Evolutionary conservation across 2,888 invertebrate genomes (phyloP).

Genomic region (Ennomos fuscantarius): DNA sequence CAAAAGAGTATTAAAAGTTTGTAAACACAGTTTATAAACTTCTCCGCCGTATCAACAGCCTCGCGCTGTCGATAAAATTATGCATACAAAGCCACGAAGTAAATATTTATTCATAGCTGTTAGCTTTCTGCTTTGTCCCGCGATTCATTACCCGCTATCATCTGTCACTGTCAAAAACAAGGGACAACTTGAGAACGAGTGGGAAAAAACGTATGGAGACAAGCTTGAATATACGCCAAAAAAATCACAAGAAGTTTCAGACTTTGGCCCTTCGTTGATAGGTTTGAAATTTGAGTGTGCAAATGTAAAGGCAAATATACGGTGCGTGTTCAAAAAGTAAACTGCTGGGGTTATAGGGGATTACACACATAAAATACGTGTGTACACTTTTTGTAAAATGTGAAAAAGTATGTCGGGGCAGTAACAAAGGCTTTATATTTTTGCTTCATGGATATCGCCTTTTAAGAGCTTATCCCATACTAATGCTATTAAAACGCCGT

Average conservation of each 20-base stretch:
- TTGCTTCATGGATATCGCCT: slow-evolving; percentile 1
- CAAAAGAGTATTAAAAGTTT: too few species aligned
- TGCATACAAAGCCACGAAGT: slow-evolving; percentile 51
- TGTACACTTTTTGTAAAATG: slow-evolving; percentile 14
- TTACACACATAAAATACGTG: slow-evolving; percentile 23
- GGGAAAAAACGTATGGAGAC: slow-evolving; percentile 25
- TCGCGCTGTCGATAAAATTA: slow-evolving; percentile 49
- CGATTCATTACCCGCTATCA: slow-evolving; percentile 48
- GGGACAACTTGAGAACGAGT: slow-evolving; percentile 39
- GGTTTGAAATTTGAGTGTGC: slow-evolving; percentile 8
- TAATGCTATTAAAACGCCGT: too few species aligned
- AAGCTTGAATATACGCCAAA: slow-evolving; percentile 11
- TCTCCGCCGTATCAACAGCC: slow-evolving; percentile 7
- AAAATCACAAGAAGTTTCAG: slow-evolving; percentile 4
- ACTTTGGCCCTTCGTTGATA: slow-evolving; percentile 1
- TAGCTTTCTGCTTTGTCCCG: slow-evolving; percentile 51
- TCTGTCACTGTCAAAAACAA: slow-evolving; percentile 55
- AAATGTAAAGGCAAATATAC: slow-evolving; percentile 1
- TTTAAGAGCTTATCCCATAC: neutral
- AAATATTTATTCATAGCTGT: slow-evolving; percentile 60
- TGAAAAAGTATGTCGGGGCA: slow-evolving; percentile 2
- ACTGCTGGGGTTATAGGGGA: slow-evolving; percentile 28
- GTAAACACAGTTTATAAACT: slow-evolving; percentile 11
- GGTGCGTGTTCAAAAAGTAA: slow-evolving; percentile 25
- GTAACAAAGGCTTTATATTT: slow-evolving; percentile 10